Percentiles rank a stretch among this genome's conserved stretches.
These are phyloP conservation scores for Brachypalpus laphriformis DNA, from an alignment of 2,888 invertebrate genomes.

Conservation along the genomic window DNA sequence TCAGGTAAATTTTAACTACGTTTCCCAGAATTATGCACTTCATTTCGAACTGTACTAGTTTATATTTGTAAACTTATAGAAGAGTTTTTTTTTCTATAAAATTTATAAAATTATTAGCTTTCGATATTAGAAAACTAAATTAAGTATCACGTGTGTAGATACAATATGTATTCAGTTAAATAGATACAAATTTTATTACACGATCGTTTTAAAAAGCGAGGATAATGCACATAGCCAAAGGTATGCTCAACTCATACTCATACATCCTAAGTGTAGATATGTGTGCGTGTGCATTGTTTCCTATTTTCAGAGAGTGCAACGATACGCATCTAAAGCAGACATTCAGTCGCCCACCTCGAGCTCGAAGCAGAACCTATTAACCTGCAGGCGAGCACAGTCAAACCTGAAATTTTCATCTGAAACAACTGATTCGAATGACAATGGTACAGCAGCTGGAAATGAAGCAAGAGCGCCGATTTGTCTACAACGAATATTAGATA, in stretches of 20 bases:
- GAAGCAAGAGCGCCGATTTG: constrained; percentile 72
- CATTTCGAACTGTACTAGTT: not conserved
- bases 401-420: constrained; percentile 54
- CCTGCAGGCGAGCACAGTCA: constrained; percentile 61
- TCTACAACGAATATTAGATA: constrained; percentile 67
- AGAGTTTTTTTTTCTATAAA: no score
- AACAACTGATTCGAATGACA: constrained; percentile 55
- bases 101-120: no score
- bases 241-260: not conserved
- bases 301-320: constrained; percentile 5
- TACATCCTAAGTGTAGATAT: not conserved
- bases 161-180: not conserved
- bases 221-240: not conserved
- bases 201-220: not conserved
- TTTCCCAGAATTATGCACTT: constrained; percentile 23
- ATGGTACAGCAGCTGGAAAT: constrained; percentile 67
- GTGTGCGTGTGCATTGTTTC: constrained; percentile 22
- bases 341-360: constrained; percentile 69
- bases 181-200: not conserved
- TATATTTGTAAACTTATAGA: not conserved
- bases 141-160: no score
- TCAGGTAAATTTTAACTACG: constrained; percentile 14
- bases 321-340: constrained; percentile 68
- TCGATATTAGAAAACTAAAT: no score
- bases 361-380: constrained; percentile 53